phyloP scores from a whole-genome alignment of 1,140 invertebrate genomes.

The Zaprionus tsacasi region DNA sequence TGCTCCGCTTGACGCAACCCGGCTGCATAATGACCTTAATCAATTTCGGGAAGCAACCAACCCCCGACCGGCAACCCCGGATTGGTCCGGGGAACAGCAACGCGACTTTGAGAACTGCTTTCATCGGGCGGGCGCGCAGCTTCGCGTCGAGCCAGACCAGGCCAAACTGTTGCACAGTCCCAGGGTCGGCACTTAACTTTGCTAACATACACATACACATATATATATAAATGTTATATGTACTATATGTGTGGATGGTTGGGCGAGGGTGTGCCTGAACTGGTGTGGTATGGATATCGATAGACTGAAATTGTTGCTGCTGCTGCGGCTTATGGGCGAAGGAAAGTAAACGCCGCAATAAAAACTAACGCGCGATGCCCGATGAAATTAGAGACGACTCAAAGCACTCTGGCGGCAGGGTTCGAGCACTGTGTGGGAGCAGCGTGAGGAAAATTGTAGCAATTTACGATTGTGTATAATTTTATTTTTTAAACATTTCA shows the following conservation, averaged over 20 bases:
- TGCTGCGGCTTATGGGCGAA: slow-evolving; percentile 44
- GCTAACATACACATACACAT: slow-evolving; percentile 18
- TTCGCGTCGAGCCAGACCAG: not conserved
- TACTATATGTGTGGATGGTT: not conserved
- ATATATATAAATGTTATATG: not conserved
- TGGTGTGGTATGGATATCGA: slow-evolving; percentile 44
- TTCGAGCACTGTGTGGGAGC: not conserved
- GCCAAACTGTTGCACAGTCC: slow-evolving; percentile 68
- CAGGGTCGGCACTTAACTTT: slow-evolving; percentile 42
- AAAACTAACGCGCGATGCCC: slow-evolving; percentile 48
- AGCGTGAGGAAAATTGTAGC: not conserved
- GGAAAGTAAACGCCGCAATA: slow-evolving; percentile 67
- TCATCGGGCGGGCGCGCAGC: slow-evolving; percentile 27
- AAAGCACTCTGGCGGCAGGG: slow-evolving; percentile 17
- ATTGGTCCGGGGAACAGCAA: not conserved
- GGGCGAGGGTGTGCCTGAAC: not conserved
- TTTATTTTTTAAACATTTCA: not conserved
- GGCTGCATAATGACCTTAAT: slow-evolving; percentile 82
- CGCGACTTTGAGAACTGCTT: slow-evolving; percentile 46
- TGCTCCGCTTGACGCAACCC: slow-evolving; percentile 44
- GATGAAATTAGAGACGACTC: slow-evolving; percentile 64
- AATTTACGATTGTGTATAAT: not conserved
- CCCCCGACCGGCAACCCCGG: slow-evolving; percentile 27
- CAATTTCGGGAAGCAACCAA: slow-evolving; percentile 69
- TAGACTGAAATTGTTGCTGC: slow-evolving; percentile 49